phyloP scores from a whole-genome alignment of 1,140 invertebrate species.

The Zaprionus lachaisei region DNA sequence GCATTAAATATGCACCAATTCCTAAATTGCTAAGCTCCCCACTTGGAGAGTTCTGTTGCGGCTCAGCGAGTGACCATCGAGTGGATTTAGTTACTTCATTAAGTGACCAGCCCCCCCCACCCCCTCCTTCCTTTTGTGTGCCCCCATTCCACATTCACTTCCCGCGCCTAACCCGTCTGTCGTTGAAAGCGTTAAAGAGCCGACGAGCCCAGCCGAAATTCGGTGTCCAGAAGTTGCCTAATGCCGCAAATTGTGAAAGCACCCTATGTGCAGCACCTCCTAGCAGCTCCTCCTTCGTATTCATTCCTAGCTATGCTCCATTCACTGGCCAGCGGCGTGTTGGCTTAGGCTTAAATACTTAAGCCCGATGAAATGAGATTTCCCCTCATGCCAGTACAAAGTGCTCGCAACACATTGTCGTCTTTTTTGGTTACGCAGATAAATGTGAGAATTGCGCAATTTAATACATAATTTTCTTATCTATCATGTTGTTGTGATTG shows the following conservation, averaged over 20 bases:
- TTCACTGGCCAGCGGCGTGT: constrained; percentile 8
- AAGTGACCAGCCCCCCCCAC: constrained; percentile 29
- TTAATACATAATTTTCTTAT: background rate
- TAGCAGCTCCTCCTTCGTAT: too few species aligned
- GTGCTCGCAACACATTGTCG: constrained; percentile 24
- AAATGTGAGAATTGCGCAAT: constrained; percentile 60
- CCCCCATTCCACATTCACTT: background rate
- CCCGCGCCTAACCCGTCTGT: constrained; percentile 35
- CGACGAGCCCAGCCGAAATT: constrained; percentile 2
- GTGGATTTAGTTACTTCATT: constrained; percentile 78
- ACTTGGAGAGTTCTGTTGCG: constrained; percentile 16
- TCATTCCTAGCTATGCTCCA: background rate
- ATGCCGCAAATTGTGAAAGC: constrained; percentile 45
- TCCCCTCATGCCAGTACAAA: constrained; percentile 52
- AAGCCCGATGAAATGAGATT: constrained; percentile 76
- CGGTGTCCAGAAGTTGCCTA: constrained; percentile 37
- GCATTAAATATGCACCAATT: constrained; percentile 81
- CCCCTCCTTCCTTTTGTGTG: background rate
- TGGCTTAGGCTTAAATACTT: constrained; percentile 67
- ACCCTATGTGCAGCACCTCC: constrained; percentile 12
- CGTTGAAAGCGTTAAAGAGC: constrained; percentile 42
- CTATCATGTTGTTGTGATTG: background rate
- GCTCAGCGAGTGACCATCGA: constrained; percentile 44
- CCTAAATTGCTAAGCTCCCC: constrained; percentile 71
- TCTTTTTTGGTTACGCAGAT: too few species aligned